Conservation (phyloP, 1,140 invertebrate genomes). For the Drosophila rhopaloa region DNA sequence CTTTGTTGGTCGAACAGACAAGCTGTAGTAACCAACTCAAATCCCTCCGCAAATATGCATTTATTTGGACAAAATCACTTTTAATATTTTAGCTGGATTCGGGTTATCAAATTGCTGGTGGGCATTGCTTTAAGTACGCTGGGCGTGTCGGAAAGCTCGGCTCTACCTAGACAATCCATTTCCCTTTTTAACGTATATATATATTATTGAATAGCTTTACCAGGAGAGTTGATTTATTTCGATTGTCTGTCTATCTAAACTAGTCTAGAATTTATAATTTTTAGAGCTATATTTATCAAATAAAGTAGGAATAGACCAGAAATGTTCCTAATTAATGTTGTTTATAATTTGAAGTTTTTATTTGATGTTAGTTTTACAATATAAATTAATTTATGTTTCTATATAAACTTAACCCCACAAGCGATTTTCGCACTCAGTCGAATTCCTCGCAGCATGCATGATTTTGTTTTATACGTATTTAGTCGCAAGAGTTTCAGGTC, state of each 20-base stretch:
- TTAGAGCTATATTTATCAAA: too few relatives aligned
- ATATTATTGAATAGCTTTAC: too few relatives aligned
- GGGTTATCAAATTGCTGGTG: not conserved
- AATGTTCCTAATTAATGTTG: not conserved
- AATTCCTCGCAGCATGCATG: conserved; percentile 36
- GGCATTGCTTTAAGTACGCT: conserved; percentile 4
- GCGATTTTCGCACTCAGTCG: conserved; percentile 1
- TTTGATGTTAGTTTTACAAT: too few relatives aligned
- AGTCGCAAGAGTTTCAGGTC: conserved; percentile 28
- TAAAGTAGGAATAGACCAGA: too few relatives aligned
- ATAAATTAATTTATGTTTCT: too few relatives aligned
- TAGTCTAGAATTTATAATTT: too few relatives aligned
- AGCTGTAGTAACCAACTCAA: conserved; percentile 17
- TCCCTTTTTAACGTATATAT: not conserved
- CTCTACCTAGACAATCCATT: conserved; percentile 19
- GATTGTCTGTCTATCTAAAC: too few relatives aligned
- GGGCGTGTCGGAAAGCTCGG: conserved; percentile 23
- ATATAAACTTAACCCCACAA: conserved; percentile 18
- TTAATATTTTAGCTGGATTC: conserved; percentile 14
- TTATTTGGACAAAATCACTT: conserved; percentile 26
- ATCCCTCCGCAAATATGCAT: conserved; percentile 35
- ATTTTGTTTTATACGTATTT: not conserved
- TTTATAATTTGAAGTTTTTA: not conserved
- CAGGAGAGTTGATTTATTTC: too few relatives aligned
- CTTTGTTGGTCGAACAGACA: conserved; percentile 2